Base-by-base conservation (phyloP, 2,797 vertebrate species). In the Rhinella marina region DNA sequence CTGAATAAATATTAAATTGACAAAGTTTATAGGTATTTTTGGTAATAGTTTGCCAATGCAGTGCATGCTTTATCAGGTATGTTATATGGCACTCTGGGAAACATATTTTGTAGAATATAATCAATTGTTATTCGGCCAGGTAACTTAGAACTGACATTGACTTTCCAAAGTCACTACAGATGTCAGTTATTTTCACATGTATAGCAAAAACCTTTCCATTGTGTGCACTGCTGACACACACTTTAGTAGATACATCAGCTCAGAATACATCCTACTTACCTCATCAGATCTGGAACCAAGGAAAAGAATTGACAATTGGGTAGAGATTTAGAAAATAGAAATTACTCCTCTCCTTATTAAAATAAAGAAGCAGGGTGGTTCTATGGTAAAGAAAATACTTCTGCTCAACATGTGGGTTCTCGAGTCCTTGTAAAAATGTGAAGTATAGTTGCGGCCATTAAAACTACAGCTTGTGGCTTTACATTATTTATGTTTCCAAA, bases 171-270 rank as follows among this genome's bases (percentile, higher is more conserved):
- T 7, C 27, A 16, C 56, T 75, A n/a, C 23, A 81, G 56, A 61
- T 27, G 27, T 87, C 23, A 8, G 52, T 87, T 82, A 87, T 87
- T 81, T 70, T 82, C 50, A 66, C 50, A 23, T 75, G 52, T 17
- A 9, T n/a, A 50, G 57, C 54, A 59, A 19, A 41, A 25, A 41
- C 10, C 14, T 13, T 61, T 25, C 52, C 52, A 66, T 23, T 11
- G 59, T 16, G 41, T 70, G 73, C 23, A 66, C 57, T 68, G 27
- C 75, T 79, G 61, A 79, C 61, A 79, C 61, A n/a, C 29, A 17
- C 3, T 16, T 56, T 23, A 61, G 56, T 17, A 76, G n/a, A 54
- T 17, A 64, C 41, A 86, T 48, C 62, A 78, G 32, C 75, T 78
- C 41, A 52, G 56, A 78, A 85, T 78, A 25, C 11, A 29, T 41